Conservation (phyloP, 2,797 vertebrate genomes). For the Harpia harpyja region DNA sequence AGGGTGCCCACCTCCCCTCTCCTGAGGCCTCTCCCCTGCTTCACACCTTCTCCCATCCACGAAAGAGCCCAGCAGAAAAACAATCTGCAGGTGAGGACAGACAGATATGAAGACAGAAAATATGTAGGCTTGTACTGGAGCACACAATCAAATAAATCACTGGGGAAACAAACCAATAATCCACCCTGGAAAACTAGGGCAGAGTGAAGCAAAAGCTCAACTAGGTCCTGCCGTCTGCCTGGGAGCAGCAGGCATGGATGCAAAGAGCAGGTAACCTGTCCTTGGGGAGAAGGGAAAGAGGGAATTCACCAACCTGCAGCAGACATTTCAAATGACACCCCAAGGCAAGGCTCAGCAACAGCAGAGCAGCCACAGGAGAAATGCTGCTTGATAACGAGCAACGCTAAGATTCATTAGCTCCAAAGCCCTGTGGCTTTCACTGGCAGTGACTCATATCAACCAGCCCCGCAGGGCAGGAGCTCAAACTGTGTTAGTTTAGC, state of each 20-base stretch:
- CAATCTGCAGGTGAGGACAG: not conserved
- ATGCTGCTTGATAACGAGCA: not conserved
- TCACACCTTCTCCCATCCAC: not conserved
- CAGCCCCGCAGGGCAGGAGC: not conserved
- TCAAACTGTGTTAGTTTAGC: not conserved
- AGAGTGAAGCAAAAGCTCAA: not conserved
- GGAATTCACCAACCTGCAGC: not conserved
- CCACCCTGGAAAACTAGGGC: not conserved
- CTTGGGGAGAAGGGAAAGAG: not conserved
- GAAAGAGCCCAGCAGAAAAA: not conserved
- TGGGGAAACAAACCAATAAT: not conserved
- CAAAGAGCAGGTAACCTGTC: not conserved
- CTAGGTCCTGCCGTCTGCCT: not conserved
- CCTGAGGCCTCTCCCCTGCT: not conserved
- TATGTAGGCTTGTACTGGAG: not conserved
- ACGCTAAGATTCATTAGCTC: not conserved
- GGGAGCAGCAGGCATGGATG: not conserved
- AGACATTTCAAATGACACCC: too few relatives aligned
- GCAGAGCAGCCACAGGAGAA: not conserved
- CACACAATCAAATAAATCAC: not conserved
- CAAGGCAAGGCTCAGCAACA: not conserved
- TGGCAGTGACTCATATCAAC: not conserved
- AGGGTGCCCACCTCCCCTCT: not conserved
- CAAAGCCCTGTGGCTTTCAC: not conserved
- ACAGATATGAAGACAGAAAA: not conserved